Conservation (phyloP, 2,888 invertebrate species). For the Pristionchus mayeri region DNA sequence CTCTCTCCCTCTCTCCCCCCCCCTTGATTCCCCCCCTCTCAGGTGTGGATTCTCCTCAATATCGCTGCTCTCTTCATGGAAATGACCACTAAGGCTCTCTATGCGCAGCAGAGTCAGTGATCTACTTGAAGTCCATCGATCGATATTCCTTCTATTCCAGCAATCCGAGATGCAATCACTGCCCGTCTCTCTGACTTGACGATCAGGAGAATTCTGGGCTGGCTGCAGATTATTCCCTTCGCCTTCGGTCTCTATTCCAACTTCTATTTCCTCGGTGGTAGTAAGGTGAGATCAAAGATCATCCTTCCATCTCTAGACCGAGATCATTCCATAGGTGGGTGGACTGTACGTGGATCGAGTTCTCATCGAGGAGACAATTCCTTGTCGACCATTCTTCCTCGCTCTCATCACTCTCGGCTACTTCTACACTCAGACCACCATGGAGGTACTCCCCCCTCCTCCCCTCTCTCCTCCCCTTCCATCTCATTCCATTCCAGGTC, state of each 20-base stretch:
- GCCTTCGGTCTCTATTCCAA: constrained; percentile 76
- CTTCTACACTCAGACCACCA: constrained; percentile 71
- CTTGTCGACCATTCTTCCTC: constrained; percentile 72
- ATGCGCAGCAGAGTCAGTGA: constrained; percentile 51
- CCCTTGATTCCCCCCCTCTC: not conserved
- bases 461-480: not conserved
- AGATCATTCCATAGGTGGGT: constrained; percentile 59
- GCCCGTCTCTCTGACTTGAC: constrained; percentile 66
- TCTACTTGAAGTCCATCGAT: not conserved
- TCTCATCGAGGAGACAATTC: constrained; percentile 74
- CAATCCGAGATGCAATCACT: constrained; percentile 66
- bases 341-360: constrained; percentile 75
- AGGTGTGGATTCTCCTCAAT: constrained; percentile 78
- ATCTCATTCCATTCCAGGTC: constrained; percentile 6
- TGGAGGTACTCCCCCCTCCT: constrained; percentile 61
- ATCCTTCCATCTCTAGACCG: not conserved
- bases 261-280: constrained; percentile 76
- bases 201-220: constrained; percentile 72
- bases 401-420: constrained; percentile 71
- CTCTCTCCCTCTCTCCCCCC: too few relatives aligned
- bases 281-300: constrained; percentile 53
- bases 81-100: constrained; percentile 71
- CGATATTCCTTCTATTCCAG: constrained; percentile 52
- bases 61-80: constrained; percentile 77
- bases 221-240: constrained; percentile 73